A percentile compares a stretch with the other conserved stretches of the same genome.
phyloP scores from a whole-genome alignment of 2,797 vertebrate species.

The Onychomys arenicola region DNA sequence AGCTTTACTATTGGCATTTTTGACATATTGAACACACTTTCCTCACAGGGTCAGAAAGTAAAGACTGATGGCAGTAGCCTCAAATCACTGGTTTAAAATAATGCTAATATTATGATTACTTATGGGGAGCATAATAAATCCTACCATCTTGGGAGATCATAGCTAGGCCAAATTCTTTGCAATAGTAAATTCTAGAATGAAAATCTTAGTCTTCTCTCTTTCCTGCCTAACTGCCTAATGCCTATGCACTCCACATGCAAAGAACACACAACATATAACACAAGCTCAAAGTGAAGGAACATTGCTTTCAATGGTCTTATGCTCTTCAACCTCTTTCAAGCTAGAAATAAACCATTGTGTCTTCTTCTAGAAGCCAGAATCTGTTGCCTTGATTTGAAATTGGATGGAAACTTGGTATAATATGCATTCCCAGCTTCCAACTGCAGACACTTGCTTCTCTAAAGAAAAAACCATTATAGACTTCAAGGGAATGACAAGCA shows the following conservation, averaged over 20 bases:
- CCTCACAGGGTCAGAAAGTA: neutral
- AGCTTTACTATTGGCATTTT: neutral
- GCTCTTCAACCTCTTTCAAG: neutral
- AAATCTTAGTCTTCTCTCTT: neutral
- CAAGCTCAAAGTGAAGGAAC: neutral
- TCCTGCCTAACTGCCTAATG: neutral
- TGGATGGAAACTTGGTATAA: neutral
- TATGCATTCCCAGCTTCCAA: neutral
- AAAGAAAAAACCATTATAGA: neutral
- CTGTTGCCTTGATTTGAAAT: conserved; percentile 13
- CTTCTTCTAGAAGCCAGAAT: neutral
- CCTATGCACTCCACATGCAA: neutral
- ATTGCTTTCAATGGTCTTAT: neutral
- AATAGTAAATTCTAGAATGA: neutral
- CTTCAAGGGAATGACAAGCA: conserved; percentile 16
- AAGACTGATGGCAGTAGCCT: neutral
- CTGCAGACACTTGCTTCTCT: neutral
- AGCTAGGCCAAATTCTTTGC: neutral
- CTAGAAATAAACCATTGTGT: neutral
- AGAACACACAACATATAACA: neutral
- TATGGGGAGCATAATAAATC: neutral
- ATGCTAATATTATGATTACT: neutral
- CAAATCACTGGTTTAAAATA: conserved; percentile 17
- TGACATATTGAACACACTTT: neutral
- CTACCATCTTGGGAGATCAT: neutral